phyloP scores from a whole-genome alignment of 2,888 invertebrate species.

The Hermodice carunculata region DNA sequence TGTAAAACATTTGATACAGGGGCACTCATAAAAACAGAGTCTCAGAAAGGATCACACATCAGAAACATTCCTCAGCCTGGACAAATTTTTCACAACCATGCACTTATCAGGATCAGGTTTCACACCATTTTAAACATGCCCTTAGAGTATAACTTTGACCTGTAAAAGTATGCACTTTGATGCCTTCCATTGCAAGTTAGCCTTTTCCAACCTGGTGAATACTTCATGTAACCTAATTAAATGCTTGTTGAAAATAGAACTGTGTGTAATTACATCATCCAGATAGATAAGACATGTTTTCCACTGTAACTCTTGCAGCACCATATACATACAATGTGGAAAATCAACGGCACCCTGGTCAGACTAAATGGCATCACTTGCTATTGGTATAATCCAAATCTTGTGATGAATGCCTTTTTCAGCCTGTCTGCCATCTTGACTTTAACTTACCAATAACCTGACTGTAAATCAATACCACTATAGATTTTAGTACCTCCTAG shows the following conservation, averaged over 20 bases:
- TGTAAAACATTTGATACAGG: not conserved
- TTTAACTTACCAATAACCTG: not conserved
- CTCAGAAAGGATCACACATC: constrained; percentile 1
- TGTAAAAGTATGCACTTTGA: constrained; percentile 19
- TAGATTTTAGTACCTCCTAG: not conserved
- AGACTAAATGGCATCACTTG: constrained; percentile 47
- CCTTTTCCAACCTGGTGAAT: too few species aligned
- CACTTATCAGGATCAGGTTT: too few species aligned
- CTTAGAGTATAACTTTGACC: constrained; percentile 9
- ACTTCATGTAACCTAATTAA: constrained; percentile 2
- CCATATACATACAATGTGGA: constrained; percentile 55
- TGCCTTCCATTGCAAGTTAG: constrained; percentile 17
- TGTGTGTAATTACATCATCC: constrained; percentile 59
- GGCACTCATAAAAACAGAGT: not conserved
- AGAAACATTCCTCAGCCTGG: not conserved
- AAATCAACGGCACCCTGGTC: constrained; percentile 48
- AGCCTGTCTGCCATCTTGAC: constrained; percentile 11
- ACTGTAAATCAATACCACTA: not conserved
- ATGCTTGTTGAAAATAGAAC: constrained; percentile 35
- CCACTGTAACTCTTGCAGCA: too few species aligned
- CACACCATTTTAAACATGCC: constrained; percentile 14
- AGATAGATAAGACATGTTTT: constrained; percentile 63
- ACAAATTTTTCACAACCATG: constrained; percentile 1
- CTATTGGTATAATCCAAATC: constrained; percentile 42
- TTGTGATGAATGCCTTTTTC: not conserved